Evolutionary conservation across 2,797 vertebrate species (phyloP).

Genomic region (Anomalospiza imberbis): DNA sequence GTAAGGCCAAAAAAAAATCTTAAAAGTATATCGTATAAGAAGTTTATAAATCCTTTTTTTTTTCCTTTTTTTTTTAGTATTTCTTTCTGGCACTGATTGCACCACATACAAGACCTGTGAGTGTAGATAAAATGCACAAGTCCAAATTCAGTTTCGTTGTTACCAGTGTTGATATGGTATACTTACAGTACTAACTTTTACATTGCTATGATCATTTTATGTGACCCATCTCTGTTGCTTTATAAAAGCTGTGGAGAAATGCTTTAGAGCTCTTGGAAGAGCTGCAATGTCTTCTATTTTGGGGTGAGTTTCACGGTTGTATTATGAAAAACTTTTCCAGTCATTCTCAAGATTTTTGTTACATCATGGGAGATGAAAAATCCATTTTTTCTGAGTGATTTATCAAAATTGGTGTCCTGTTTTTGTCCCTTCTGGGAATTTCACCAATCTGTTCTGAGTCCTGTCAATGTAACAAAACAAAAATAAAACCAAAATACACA

Average conservation of each 20-base stretch:
- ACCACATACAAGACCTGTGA: not conserved
- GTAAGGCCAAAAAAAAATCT: too few species aligned
- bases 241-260: not conserved
- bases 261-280: not conserved
- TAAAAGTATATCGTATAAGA: not conserved
- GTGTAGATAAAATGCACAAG: not conserved
- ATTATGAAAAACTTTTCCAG: not conserved
- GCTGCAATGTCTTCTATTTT: not conserved
- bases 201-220: not conserved
- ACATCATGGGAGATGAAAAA: not conserved
- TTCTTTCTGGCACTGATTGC: accelerated
- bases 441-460: not conserved
- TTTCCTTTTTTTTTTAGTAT: not conserved
- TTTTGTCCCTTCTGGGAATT: not conserved
- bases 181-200: not conserved
- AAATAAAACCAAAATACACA: not conserved
- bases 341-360: not conserved
- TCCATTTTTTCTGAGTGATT: not conserved
- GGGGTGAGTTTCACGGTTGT: not conserved
- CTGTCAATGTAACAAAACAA: not conserved
- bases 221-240: not conserved
- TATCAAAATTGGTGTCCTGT: not conserved
- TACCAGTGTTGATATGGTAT: accelerated
- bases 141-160: not conserved
- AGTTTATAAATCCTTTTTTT: accelerated